These are phyloP conservation scores for Diabrotica virgifera DNA, from an alignment of 1,140 invertebrate species.

Conservation along the genomic window DNA sequence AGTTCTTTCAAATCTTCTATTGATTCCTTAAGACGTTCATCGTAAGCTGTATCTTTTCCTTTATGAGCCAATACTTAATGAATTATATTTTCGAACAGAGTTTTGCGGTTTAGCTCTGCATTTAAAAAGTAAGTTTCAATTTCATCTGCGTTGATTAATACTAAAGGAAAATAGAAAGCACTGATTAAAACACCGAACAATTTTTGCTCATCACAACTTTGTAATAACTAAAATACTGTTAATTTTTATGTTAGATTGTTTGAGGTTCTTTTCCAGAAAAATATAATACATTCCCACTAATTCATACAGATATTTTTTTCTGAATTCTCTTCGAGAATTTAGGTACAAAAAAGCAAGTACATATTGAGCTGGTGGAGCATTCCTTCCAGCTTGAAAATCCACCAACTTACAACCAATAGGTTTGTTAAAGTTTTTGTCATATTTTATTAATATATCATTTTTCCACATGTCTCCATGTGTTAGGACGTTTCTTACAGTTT, in stretches of 20 bases:
- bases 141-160: slow-evolving; percentile 25
- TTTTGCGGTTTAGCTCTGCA: slow-evolving; percentile 20
- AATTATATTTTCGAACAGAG: slow-evolving; percentile 30
- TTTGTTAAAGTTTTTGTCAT: slow-evolving; percentile 32
- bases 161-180: slow-evolving; percentile 34
- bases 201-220: slow-evolving; percentile 36
- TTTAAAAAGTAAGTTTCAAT: slow-evolving; percentile 27
- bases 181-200: slow-evolving; percentile 33
- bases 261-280: slow-evolving; percentile 28
- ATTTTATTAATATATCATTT: slow-evolving; percentile 50
- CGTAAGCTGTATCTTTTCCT: no score
- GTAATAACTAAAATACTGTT: slow-evolving; percentile 30
- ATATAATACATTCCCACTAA: slow-evolving; percentile 34
- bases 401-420: slow-evolving; percentile 47
- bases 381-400: slow-evolving; percentile 50
- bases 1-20: slow-evolving; percentile 35
- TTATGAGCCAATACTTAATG: not conserved
- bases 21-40: slow-evolving; percentile 18
- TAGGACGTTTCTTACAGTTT: slow-evolving; percentile 41
- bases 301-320: slow-evolving; percentile 31
- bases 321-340: slow-evolving; percentile 45
- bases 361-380: slow-evolving; percentile 51
- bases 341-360: slow-evolving; percentile 48
- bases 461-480: slow-evolving; percentile 51
- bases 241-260: slow-evolving; percentile 21